Percentiles rank a stretch among this genome's conserved stretches.
Evolutionary conservation across 2,888 invertebrate genomes (phyloP).

Genomic region (Idaea dimidiata): DNA sequence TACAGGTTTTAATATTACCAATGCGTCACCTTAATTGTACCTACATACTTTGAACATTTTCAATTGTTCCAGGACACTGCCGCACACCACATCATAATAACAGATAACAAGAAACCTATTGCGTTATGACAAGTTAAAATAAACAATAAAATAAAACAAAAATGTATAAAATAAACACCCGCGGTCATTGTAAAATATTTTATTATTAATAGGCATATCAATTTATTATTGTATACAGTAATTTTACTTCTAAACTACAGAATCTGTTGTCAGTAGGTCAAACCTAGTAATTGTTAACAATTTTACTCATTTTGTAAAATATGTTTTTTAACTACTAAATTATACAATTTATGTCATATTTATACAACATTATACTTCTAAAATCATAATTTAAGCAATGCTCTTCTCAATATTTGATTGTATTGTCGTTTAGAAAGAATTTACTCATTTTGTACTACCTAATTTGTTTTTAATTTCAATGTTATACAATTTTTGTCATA

Average conservation of each 20-base stretch:
- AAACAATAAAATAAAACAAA: neutral
- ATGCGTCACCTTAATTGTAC: neutral
- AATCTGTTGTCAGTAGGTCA: constrained; percentile 15
- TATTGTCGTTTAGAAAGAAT: too few relatives aligned
- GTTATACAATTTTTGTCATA: neutral
- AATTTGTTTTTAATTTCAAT: constrained; percentile 2
- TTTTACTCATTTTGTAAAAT: too few relatives aligned
- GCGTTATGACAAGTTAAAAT: neutral
- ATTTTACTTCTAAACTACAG: constrained; percentile 6
- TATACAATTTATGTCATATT: too few relatives aligned
- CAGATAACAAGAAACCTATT: constrained; percentile 55
- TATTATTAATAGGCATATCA: constrained; percentile 1
- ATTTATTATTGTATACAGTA: constrained; percentile 2
- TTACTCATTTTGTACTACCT: too few relatives aligned
- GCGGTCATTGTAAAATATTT: neutral
- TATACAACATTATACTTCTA: too few relatives aligned
- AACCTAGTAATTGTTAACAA: too few relatives aligned
- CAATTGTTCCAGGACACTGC: constrained; percentile 66
- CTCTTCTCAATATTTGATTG: constrained; percentile 7
- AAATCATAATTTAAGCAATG: constrained; percentile 9
- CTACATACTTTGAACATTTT: neutral
- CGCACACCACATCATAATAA: constrained; percentile 64
- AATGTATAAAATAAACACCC: neutral
- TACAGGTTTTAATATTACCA: too few relatives aligned
- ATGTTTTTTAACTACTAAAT: too few relatives aligned